Evolutionary conservation across 2,888 invertebrate species (phyloP).

Genomic region (Smittia aterrima): DNA sequence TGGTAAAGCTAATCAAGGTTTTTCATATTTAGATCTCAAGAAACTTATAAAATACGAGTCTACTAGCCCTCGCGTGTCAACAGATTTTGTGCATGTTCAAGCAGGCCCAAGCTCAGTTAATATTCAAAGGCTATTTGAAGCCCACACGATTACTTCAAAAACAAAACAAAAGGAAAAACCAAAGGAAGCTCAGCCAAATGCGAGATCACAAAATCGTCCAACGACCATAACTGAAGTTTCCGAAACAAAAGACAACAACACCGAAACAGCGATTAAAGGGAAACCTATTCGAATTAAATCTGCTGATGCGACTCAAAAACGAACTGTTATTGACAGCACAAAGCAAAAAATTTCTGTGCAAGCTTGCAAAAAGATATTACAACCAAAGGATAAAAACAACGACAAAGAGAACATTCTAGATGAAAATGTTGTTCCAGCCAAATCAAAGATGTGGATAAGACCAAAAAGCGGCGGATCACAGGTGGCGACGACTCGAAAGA

Average conservation of each 20-base stretch:
- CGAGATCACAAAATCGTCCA: background rate
- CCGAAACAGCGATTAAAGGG: background rate
- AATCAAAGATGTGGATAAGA: slow-evolving; percentile 43
- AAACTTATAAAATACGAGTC: slow-evolving; percentile 63
- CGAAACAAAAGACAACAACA: background rate
- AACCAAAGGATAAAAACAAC: background rate
- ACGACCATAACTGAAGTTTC: background rate
- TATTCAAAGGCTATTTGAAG: slow-evolving; percentile 26
- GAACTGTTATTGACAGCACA: background rate
- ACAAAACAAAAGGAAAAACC: slow-evolving; percentile 26
- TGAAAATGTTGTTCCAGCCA: background rate
- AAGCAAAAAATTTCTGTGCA: no score
- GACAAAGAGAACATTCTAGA: slow-evolving; percentile 11
- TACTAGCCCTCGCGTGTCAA: slow-evolving; percentile 48
- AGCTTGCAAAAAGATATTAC: background rate
- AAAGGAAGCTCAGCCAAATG: background rate
- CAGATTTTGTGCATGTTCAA: slow-evolving; percentile 48
- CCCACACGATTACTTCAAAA: slow-evolving; percentile 6
- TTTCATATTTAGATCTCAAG: slow-evolving; percentile 61
- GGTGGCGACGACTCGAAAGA: background rate
- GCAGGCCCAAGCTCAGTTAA: slow-evolving; percentile 45
- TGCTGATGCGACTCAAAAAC: background rate
- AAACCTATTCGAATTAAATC: background rate
- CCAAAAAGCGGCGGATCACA: slow-evolving; percentile 41
- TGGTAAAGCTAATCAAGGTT: no score